Evolutionary conservation across 2,113 vertebrate species (phyloP).

Genomic region (Phoxinus phoxinus): DNA sequence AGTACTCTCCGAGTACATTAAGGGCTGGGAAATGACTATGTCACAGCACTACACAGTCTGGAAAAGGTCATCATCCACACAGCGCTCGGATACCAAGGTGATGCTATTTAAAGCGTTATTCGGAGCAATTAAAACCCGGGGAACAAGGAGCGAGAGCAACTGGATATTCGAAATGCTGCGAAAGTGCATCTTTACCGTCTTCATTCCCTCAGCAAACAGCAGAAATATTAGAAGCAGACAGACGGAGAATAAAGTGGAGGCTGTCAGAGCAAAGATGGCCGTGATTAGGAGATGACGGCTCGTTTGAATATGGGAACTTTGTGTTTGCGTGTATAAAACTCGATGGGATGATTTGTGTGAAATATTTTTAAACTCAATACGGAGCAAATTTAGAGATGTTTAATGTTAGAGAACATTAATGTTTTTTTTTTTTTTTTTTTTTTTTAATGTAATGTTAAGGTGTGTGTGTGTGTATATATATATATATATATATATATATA

Average conservation of each 20-base stretch:
- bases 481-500: too few relatives aligned
- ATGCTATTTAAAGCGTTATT: slow-evolving; percentile 61
- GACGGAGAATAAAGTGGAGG: neutral
- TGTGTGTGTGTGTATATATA: too few relatives aligned
- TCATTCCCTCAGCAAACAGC: slow-evolving; percentile 23
- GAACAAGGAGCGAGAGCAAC: slow-evolving; percentile 17
- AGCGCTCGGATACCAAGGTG: slow-evolving; percentile 51
- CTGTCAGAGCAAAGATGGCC: slow-evolving; percentile 3
- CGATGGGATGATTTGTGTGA: neutral
- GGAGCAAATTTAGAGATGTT: neutral
- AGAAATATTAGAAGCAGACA: slow-evolving; percentile 41
- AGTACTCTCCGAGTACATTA: slow-evolving; percentile 53
- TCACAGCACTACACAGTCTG: slow-evolving; percentile 56
- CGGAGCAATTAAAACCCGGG: slow-evolving; percentile 62
- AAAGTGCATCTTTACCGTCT: slow-evolving; percentile 35
- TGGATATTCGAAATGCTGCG: slow-evolving; percentile 52
- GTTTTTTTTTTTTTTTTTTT: neutral
- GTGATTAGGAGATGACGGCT: neutral
- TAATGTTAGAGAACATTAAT: neutral
- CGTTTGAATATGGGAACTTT: neutral
- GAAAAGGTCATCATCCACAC: slow-evolving; percentile 67
- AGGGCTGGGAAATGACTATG: slow-evolving; percentile 51
- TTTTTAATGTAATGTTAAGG: neutral
- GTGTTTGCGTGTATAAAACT: neutral
- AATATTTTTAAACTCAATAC: neutral